Evolutionary conservation across 2,113 vertebrate species (phyloP), one percentile per base, ranked within the genome.

Genomic region (Upupa epops): DNA sequence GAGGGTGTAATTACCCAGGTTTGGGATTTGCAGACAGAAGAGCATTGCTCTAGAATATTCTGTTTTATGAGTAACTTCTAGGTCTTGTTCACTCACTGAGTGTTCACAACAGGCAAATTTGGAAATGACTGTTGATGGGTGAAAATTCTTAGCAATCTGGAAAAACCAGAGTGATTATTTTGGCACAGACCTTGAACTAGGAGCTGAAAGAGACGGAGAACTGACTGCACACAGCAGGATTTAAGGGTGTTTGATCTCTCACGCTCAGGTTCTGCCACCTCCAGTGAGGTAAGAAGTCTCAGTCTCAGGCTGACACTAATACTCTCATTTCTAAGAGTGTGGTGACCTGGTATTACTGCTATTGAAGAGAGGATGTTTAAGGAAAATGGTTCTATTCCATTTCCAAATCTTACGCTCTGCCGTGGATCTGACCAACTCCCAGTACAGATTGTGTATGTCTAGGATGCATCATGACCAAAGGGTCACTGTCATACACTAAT

Each of bases 211-310:
- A 73, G 45, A 58, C 11, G 0, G 4, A 72, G 65, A 83, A 49
- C 19, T 0, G 0, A 15, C 0, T 76, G 70, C 9, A 7, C 28
- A 34, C 8, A 40, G 29, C 48, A 84, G 63, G 46, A 59, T 11
- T 1, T 69, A 40, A 63, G 21, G 64, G 20, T 9, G 3, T 65
- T 70, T 1, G 8, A 54, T 48, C 63, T 95, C 29, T 69, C 7
- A 2, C 0, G 10, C 15, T 4, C 19, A 58, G 34, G 21, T 72
- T 19, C 31, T 3, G 3, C 55, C 40, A 40, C 21, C 36, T 4
- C 10, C 51, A 37, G 11, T 20, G 22, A 75, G 31, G 24, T 34
- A 71, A n/a, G 17, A 8, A 79, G 54, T 74, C 84, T 81, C 45
- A 76, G 13, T 52, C 34, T 70, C 68, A 48, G 34, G 20, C 49